A percentile compares a stretch with the other conserved stretches of the same genome.
Conservation (phyloP, 2,888 invertebrate genomes). For the Pocota personata region DNA sequence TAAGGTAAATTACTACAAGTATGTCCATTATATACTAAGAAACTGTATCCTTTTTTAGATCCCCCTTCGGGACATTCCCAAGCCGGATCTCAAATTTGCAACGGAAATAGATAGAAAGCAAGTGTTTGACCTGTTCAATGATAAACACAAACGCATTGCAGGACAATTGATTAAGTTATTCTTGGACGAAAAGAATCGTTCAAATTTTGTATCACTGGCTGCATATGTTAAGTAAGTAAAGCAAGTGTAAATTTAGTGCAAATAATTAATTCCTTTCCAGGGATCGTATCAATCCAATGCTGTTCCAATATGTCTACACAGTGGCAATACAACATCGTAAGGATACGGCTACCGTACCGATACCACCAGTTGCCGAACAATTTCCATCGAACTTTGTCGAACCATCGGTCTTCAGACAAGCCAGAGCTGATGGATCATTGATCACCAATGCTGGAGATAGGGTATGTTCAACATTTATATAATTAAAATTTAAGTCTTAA, state of each 20-base stretch:
- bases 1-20: slow-evolving; percentile 48
- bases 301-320: slow-evolving; percentile 91
- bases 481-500: too few relatives aligned
- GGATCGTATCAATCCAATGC: slow-evolving; percentile 89
- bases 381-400: slow-evolving; percentile 94
- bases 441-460: slow-evolving; percentile 84
- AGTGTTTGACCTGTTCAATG: slow-evolving; percentile 89
- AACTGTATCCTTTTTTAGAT: slow-evolving; percentile 74
- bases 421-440: slow-evolving; percentile 87
- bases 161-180: slow-evolving; percentile 88
- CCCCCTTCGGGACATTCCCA: slow-evolving; percentile 78
- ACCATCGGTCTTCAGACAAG: slow-evolving; percentile 87
- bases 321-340: slow-evolving; percentile 88
- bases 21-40: not conserved
- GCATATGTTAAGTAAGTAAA: slow-evolving; percentile 84
- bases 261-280: slow-evolving; percentile 81
- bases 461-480: slow-evolving; percentile 75
- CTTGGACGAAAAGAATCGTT: slow-evolving; percentile 85
- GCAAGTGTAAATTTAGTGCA: not conserved
- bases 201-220: slow-evolving; percentile 88
- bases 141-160: slow-evolving; percentile 88
- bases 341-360: slow-evolving; percentile 84
- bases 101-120: slow-evolving; percentile 75
- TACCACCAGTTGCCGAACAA: slow-evolving; percentile 90
- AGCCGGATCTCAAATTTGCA: slow-evolving; percentile 80